Base-by-base conservation (phyloP, 2,888 invertebrate species). In the Alloscopus bannaensis region DNA sequence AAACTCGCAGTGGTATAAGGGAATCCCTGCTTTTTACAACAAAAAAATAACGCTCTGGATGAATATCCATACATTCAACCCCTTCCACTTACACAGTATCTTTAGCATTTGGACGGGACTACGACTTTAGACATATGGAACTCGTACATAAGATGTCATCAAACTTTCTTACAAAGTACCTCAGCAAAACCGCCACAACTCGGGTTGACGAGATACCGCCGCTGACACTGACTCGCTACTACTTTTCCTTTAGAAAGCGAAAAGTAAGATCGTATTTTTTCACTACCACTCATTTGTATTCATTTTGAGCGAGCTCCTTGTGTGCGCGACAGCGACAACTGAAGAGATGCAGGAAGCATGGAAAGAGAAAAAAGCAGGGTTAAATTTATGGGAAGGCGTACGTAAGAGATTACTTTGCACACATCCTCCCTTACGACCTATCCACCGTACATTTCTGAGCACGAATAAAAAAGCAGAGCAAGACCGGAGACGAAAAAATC, bases 211-310 rank as follows among this genome's bases (percentile, higher is more conserved):
- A 66, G 68, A 24, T 36, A 24, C 68, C 31, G 55, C 55, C 68
- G 55, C 55, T n/a, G 57, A 69, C n/a, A n/a, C n/a, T n/a, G 29
- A 68, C 45, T 42, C 29, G 36, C 16, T 24, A 26, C 24, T 55
- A 22, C 24, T 55, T 55, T 22, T 42, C 24, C 28, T 47, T 6
- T 28, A n/a, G n/a, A 36, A 13, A 47, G 50, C 16, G 24, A 22
- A 55, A 24, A 8, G 16, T 22, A 20, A 3, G 11, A 8, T 11
- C 6, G 36, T 8, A 8, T 55, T 55, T 26, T 55, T 24, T 29
- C 18, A 28, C 52, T 28, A 31, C 36, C 45, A 59, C 42, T 71
- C 59, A 71, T 71, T 71, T 71, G 71, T 71, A 60, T 71, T 71
- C 71, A 71, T 59, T 60, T 36, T 60, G 71, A 47, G 60, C 47